Conservation (phyloP, 2,888 invertebrate genomes). For the Heliconius sara region DNA sequence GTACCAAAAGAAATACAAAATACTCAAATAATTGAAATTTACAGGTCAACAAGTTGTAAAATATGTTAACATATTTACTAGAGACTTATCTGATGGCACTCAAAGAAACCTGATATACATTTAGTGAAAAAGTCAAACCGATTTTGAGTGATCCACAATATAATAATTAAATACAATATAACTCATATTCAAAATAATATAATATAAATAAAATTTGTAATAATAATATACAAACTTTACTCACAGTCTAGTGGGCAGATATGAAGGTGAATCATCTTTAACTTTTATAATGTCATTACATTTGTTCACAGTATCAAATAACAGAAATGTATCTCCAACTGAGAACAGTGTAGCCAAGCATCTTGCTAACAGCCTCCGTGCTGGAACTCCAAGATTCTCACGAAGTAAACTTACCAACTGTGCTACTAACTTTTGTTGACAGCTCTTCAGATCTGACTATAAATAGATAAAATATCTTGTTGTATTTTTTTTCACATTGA, state of each 20-base stretch:
- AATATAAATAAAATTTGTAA: not conserved
- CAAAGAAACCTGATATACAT: too few species aligned
- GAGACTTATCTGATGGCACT: not conserved
- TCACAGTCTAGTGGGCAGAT: slow-evolving; percentile 97
- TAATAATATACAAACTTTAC: slow-evolving; percentile 59
- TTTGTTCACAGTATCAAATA: slow-evolving; percentile 98
- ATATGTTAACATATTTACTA: not conserved
- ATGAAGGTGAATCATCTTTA: slow-evolving; percentile 98
- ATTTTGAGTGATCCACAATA: too few species aligned
- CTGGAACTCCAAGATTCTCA: slow-evolving; percentile 96
- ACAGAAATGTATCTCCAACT: slow-evolving; percentile 97
- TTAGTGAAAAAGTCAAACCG: too few species aligned
- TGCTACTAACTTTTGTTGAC: slow-evolving; percentile 97
- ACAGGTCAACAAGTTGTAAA: not conserved
- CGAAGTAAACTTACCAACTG: slow-evolving; percentile 96
- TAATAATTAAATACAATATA: not conserved
- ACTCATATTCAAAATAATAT: not conserved
- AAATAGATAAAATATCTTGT: slow-evolving; percentile 55
- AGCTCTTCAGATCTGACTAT: slow-evolving; percentile 97
- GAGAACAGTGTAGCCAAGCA: slow-evolving; percentile 97
- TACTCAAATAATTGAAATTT: not conserved
- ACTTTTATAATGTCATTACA: slow-evolving; percentile 98
- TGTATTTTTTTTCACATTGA: not conserved
- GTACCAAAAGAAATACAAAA: not conserved
- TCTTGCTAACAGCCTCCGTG: slow-evolving; percentile 94